Conservation (phyloP, 1,140 invertebrate species). For the Agrilus planipennis region DNA sequence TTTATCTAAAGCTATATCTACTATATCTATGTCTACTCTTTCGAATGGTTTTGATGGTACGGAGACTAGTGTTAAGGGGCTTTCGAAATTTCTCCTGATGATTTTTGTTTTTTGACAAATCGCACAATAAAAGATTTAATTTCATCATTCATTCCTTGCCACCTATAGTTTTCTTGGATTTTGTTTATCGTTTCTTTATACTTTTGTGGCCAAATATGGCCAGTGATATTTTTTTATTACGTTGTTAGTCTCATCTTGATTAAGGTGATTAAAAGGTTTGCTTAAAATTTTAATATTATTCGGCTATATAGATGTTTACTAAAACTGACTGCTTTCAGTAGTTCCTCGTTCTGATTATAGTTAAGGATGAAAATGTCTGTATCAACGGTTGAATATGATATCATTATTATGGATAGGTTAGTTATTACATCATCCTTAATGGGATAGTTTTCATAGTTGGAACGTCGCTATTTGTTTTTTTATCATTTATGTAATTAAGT, state of each 20-base stretch:
- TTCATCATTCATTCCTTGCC: slow-evolving; percentile 3
- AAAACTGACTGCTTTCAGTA: not conserved
- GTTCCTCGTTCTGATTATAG: not conserved
- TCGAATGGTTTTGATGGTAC: slow-evolving; percentile 20
- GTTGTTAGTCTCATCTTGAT: not conserved
- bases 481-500: too few species aligned
- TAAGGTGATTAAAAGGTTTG: not conserved
- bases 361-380: not conserved
- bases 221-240: not conserved
- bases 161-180: not conserved
- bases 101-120: slow-evolving; percentile 10
- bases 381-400: too few species aligned
- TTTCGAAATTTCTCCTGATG: not conserved
- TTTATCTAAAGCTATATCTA: slow-evolving; percentile 23
- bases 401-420: too few species aligned
- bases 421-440: too few species aligned
- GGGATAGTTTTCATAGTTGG: too few species aligned
- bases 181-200: not conserved
- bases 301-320: not conserved
- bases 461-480: too few species aligned
- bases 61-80: too few species aligned
- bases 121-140: slow-evolving; percentile 9
- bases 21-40: slow-evolving; percentile 27
- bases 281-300: not conserved
- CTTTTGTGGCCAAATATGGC: not conserved